Evolutionary conservation across 2,797 vertebrate species (phyloP).

Genomic region (Melanotaenia pygmaea): DNA sequence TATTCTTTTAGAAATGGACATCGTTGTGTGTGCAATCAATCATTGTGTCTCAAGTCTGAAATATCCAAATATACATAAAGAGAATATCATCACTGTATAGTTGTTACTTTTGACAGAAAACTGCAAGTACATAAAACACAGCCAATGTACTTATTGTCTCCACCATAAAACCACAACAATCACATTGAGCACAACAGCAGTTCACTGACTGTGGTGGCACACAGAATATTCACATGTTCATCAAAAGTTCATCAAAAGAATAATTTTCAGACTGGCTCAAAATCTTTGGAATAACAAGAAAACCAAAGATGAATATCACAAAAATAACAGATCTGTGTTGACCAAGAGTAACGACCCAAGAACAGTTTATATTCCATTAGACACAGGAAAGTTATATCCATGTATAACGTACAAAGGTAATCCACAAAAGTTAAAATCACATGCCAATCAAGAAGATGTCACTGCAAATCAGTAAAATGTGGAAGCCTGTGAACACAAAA

Average conservation of each 20-base stretch:
- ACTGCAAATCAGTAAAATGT: conserved; percentile 60
- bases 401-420: conserved; percentile 75
- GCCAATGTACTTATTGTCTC: conserved; percentile 85
- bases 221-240: conserved; percentile 75
- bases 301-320: conserved; percentile 65
- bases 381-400: conserved; percentile 72
- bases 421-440: conserved; percentile 65
- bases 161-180: conserved; percentile 91
- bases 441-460: conserved; percentile 51
- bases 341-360: conserved; percentile 60
- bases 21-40: conserved; percentile 61
- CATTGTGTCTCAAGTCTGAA: conserved; percentile 67
- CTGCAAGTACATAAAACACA: conserved; percentile 89
- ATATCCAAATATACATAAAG: conserved; percentile 78
- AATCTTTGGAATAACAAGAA: conserved; percentile 71
- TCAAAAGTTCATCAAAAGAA: conserved; percentile 55
- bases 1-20: conserved; percentile 52
- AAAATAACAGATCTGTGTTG: conserved; percentile 69
- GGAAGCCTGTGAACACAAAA: conserved; percentile 60
- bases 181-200: conserved; percentile 91
- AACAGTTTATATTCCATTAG: conserved; percentile 62
- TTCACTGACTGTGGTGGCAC: conserved; percentile 84
- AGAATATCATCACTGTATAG: conserved; percentile 69
- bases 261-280: conserved; percentile 80
- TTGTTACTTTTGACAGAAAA: conserved; percentile 77